Conservation (phyloP, 1,140 invertebrate species). For the Solenopsis fugax region DNA sequence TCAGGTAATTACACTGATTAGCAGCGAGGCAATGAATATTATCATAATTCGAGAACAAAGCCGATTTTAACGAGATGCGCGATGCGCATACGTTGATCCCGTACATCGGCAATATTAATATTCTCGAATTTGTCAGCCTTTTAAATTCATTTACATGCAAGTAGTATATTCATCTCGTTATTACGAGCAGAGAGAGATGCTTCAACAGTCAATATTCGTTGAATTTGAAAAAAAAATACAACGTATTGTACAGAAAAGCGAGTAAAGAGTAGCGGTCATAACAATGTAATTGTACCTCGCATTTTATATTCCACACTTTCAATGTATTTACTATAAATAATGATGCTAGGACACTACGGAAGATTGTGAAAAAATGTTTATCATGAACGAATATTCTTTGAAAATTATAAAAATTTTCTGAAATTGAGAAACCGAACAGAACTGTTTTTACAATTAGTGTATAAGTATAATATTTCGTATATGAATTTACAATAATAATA, state of each 20-base stretch:
- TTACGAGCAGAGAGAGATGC: neutral
- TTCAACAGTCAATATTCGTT: neutral
- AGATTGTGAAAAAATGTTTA: neutral
- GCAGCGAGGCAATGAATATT: slow-evolving; percentile 55
- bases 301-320: neutral
- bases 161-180: neutral
- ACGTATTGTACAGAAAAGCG: neutral
- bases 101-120: slow-evolving; percentile 9
- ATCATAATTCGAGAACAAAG: slow-evolving; percentile 35
- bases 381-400: neutral
- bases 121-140: slow-evolving; percentile 42
- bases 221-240: slow-evolving; percentile 17
- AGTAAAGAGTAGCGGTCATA: neutral
- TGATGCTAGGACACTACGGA: neutral
- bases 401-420: neutral
- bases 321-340: slow-evolving; percentile 10
- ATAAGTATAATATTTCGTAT: too few relatives aligned
- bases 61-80: slow-evolving; percentile 65
- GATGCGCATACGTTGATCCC: neutral
- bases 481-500: too few relatives aligned
- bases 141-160: slow-evolving; percentile 13
- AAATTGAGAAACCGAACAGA: too few relatives aligned
- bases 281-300: neutral
- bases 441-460: too few relatives aligned
- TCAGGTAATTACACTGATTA: slow-evolving; percentile 55